Base-by-base conservation (phyloP, 2,797 vertebrate genomes). In the Thunnus albacares region DNA sequence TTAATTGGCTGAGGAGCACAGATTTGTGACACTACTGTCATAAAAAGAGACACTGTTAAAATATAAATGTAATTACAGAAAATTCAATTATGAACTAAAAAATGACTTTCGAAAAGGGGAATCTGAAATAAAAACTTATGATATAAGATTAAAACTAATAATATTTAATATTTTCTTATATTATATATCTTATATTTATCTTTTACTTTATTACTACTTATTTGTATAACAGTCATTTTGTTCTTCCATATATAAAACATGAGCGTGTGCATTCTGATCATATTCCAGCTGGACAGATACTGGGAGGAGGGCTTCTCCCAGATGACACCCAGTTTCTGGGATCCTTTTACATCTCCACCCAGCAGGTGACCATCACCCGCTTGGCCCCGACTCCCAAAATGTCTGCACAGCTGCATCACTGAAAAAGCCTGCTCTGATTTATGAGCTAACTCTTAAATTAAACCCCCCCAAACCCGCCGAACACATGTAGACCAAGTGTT, bases 401-500 rank as follows among this genome's bases (percentile, higher is more conserved):
- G 30, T 55, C 68, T 22, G 49, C 68, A 68, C 74, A 82, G 66
- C 55, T 75, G 78, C 67, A 70, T 74, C 68, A 62, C 35, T 72
- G 61, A 78, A 57, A 47, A 76, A 71, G 47, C 51, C 33, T 12
- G 6, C 71, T 77, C 57, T 85, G 55, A 85, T 85, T 80, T 74
- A 77, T 28, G 67, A 76, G 57, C 63, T 58, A 33, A 53, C 47
- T 65, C 61, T 67, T 15, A 38, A 69, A 57, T 78, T 5, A 77
- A 71, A 55, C 59, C 43, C 24, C 24, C 10, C 20, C 5, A 79
- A 74, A 55, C 59, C 43, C 26, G 14, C 10, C 20, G 18, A 38
- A 77, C 26, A 75, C 62, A 75, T 62, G 68, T 13, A 51, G 43
- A 61, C 20, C 24, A 51, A 72, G 57, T 76, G 66, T 76, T 24